A percentile compares a stretch with the other conserved stretches of the same genome.
Conservation (phyloP, 2,113 vertebrate genomes). For the Syrrhaptes paradoxus region DNA sequence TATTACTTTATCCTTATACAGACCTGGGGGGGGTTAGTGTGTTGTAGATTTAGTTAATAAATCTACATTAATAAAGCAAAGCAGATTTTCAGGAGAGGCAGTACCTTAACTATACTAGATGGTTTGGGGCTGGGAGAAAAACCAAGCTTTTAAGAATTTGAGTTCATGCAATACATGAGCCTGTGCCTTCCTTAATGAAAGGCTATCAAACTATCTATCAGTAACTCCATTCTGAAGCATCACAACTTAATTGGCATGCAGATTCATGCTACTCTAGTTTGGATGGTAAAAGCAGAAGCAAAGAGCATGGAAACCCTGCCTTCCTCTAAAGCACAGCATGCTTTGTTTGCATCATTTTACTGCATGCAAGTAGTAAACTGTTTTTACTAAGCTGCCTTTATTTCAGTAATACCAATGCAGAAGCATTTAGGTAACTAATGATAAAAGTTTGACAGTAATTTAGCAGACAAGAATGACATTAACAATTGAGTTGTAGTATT, state of each 20-base stretch:
- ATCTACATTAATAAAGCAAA: not conserved
- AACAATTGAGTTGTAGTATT: not conserved
- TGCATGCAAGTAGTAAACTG: not conserved
- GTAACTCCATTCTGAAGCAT: not conserved
- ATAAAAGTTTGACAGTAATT: not conserved
- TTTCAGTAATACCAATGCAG: not conserved
- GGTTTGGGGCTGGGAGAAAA: not conserved
- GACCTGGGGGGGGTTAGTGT: not conserved
- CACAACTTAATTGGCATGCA: not conserved
- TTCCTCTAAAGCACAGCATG: not conserved
- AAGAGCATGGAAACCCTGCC: not conserved
- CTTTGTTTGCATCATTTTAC: not conserved
- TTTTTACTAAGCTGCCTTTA: not conserved
- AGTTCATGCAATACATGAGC: not conserved
- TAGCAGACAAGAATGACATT: not conserved
- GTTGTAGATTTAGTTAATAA: not conserved
- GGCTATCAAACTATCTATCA: not conserved
- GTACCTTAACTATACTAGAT: not conserved
- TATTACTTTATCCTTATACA: not conserved
- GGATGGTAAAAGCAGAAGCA: not conserved
- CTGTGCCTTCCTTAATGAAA: not conserved
- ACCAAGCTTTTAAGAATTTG: not conserved
- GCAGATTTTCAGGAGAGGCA: not conserved
- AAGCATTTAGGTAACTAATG: not conserved
- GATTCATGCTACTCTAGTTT: not conserved